These are phyloP conservation scores for Parazoanthus atlanticus DNA, from an alignment of 92 coral and sea anemone genomes.

Conservation along the genomic window DNA sequence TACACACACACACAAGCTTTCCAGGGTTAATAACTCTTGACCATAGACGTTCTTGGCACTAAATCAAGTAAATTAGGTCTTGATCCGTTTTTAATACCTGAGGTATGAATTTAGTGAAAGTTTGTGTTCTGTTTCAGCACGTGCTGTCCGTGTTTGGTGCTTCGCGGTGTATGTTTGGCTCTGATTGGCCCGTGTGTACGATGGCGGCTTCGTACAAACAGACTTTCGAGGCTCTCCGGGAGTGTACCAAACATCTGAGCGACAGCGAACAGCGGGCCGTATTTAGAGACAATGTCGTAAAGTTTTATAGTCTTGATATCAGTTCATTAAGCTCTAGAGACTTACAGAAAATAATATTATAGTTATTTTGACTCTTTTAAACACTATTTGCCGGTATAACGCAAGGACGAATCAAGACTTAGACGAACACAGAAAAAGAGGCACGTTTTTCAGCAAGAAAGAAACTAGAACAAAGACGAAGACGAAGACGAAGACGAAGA, in stretches of 20 bases:
- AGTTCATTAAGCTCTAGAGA: background rate
- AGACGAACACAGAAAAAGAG: too few relatives aligned
- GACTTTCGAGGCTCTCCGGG: conserved; percentile 53
- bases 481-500: too few relatives aligned
- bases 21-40: too few relatives aligned
- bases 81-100: background rate
- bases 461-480: too few relatives aligned
- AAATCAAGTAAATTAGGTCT: too few relatives aligned
- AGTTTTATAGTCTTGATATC: conserved; percentile 55
- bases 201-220: conserved; percentile 69
- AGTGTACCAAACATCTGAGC: conserved; percentile 54
- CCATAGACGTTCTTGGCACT: too few relatives aligned
- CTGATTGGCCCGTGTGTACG: conserved; percentile 91
- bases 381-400: background rate
- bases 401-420: too few relatives aligned
- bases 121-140: conserved; percentile 49
- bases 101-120: background rate
- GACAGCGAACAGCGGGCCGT: conserved; percentile 64
- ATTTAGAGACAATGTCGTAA: conserved; percentile 67
- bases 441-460: too few relatives aligned
- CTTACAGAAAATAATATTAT: too few relatives aligned
- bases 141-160: conserved; percentile 76
- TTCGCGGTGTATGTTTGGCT: conserved; percentile 80
- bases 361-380: too few relatives aligned
- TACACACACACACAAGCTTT: too few relatives aligned